Evolutionary conservation across 2,797 vertebrate species (phyloP), one percentile per base, ranked within the genome.

Genomic region (Rhinogobio ventralis): DNA sequence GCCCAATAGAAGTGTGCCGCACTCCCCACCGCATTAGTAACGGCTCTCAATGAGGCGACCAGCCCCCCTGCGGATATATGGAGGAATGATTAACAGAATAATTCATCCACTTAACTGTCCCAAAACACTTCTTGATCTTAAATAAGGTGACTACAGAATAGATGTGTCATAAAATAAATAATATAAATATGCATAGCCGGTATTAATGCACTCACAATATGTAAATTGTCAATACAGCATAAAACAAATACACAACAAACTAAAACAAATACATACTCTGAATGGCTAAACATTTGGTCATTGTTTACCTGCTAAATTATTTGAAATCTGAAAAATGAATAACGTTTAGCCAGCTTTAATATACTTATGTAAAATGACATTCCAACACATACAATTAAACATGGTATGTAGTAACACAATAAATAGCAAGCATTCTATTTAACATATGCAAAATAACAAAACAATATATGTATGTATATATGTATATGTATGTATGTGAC

Each of bases 1-100:
- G 15, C 86, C 96, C 94, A 95, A 96, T 94, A 93, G 96, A 95
- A 94, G 95, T 94, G 96, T 97, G 96, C 94, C 95, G n/a, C 20
- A 73, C 88, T 91, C 93, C 94, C 95, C 91, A 93, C 90, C 87
- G 53, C 92, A 94, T 95, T 95, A 93, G 92, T 93, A 85, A 93
- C 78, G 91, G 87, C 91, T 76, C 93, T 91, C 87, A 92, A 88
- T 91, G 87, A 89, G 82, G 87, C 92, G 89, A 94, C 82, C 89
- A 1, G 55, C 86, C 94, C 93, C 93, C 93, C 87, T 90, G 84
- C 93, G 92, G 94, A 90, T 93, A 95, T 93, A 94, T 92, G 94
- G 94, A 92, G 93, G 90, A 92, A 92, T 91, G 30, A 49, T 57
- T 81, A 46, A 71, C 20, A 10, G 81, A 79, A 76, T 51, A 51